phyloP scores from a whole-genome alignment of 2,888 invertebrate species.

The Pemphredon lugubris region DNA sequence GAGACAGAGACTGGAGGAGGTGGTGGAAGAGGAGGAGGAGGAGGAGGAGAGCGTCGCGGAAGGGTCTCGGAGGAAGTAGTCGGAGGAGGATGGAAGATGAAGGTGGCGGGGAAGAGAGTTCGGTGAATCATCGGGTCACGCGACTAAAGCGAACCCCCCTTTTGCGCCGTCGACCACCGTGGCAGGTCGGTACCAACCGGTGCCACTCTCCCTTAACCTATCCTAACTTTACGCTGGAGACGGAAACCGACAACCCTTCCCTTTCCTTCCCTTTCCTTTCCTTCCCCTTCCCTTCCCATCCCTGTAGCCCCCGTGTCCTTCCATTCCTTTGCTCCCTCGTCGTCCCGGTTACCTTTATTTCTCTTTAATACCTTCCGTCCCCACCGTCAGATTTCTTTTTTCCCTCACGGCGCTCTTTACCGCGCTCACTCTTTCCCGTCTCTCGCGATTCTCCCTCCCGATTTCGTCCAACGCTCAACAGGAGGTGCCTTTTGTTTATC shows the following conservation, averaged over 20 bases:
- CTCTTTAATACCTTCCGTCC: constrained; percentile 1
- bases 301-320: background rate
- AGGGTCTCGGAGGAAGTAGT: constrained; percentile 37
- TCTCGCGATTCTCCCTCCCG: too few relatives aligned
- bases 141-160: constrained; percentile 65
- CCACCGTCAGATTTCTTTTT: background rate
- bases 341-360: background rate
- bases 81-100: constrained; percentile 33
- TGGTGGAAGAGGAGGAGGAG: too few relatives aligned
- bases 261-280: constrained; percentile 10
- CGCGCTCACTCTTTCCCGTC: too few relatives aligned
- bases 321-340: too few relatives aligned
- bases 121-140: constrained; percentile 79
- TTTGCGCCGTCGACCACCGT: constrained; percentile 42
- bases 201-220: constrained; percentile 71
- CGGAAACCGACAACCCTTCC: constrained; percentile 49
- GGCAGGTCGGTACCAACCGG: constrained; percentile 70
- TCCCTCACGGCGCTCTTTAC: background rate
- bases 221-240: constrained; percentile 62
- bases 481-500: constrained; percentile 23
- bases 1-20: constrained; percentile 48
- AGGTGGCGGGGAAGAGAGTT: constrained; percentile 49
- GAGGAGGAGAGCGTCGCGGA: constrained; percentile 25
- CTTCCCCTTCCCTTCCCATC: background rate
- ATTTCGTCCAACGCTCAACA: too few relatives aligned